These are phyloP conservation scores for Hestina assimilis DNA, from an alignment of 1,140 invertebrate genomes.

Conservation along the genomic window DNA sequence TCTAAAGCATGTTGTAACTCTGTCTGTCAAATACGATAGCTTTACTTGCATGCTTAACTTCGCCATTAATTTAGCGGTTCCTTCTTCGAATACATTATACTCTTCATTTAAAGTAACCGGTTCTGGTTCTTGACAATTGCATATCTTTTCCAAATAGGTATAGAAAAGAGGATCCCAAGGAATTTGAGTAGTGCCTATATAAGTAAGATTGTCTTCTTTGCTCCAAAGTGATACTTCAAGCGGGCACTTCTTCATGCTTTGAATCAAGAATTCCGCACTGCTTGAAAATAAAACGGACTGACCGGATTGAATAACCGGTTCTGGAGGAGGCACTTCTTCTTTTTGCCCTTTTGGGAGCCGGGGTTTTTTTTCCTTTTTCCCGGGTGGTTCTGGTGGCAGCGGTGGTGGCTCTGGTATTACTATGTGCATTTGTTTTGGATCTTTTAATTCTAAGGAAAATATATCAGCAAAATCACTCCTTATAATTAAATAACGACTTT, in stretches of 20 bases:
- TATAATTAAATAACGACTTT: constrained; percentile 55
- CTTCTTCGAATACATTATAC: constrained; percentile 70
- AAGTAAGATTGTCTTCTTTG: constrained; percentile 61
- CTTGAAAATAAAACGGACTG: constrained; percentile 70
- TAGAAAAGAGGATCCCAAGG: constrained; percentile 62
- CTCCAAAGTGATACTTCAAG: constrained; percentile 62
- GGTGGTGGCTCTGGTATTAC: constrained; percentile 68
- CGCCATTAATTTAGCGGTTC: constrained; percentile 60
- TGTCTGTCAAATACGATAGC: constrained; percentile 58
- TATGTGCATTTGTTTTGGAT: constrained; percentile 70
- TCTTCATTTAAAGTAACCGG: constrained; percentile 56
- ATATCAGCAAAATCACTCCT: constrained; percentile 66
- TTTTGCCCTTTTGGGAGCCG: constrained; percentile 59
- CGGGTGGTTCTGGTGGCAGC: constrained; percentile 60
- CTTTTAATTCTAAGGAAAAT: constrained; percentile 69
- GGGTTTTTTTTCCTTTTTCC: constrained; percentile 58
- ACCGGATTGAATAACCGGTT: constrained; percentile 63
- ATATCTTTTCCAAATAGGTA: constrained; percentile 53
- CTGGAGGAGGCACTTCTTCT: constrained; percentile 51
- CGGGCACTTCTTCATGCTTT: constrained; percentile 62
- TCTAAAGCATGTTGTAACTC: constrained; percentile 57
- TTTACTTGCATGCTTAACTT: constrained; percentile 65
- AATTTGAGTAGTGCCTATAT: constrained; percentile 49
- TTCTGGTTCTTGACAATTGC: constrained; percentile 40
- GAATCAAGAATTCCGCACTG: constrained; percentile 58